Evolutionary conservation across 2,113 vertebrate species (phyloP).

Genomic region (Argyrosomus japonicus): DNA sequence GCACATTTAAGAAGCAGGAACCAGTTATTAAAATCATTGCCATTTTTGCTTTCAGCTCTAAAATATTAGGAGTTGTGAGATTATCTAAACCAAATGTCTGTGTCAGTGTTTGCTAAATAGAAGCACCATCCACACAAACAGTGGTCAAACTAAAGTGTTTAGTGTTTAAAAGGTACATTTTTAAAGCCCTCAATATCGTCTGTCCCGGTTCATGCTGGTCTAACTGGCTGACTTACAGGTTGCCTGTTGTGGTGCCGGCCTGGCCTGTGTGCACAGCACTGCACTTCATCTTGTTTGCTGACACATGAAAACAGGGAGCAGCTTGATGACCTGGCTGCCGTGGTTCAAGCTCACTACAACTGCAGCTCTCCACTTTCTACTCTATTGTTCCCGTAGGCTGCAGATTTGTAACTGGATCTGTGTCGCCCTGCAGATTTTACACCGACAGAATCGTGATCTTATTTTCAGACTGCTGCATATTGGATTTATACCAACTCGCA

Average conservation of each 20-base stretch:
- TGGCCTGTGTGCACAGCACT: not conserved
- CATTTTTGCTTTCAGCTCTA: too few species aligned
- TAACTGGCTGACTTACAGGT: not conserved
- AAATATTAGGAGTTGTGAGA: too few species aligned
- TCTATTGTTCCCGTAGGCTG: constrained; percentile 50
- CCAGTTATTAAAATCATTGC: too few species aligned
- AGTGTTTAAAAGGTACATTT: not conserved
- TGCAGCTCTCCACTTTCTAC: constrained; percentile 35
- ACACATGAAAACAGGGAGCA: constrained; percentile 63
- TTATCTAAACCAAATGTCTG: too few species aligned
- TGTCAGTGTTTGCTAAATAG: too few species aligned
- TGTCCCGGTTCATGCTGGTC: not conserved
- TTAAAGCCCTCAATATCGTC: not conserved
- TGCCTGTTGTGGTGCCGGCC: constrained; percentile 15
- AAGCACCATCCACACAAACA: not conserved
- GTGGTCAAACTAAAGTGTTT: not conserved
- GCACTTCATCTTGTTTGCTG: constrained; percentile 57
- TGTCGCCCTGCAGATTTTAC: constrained; percentile 35
- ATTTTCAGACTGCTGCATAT: constrained; percentile 18
- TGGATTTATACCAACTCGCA: constrained; percentile 22
- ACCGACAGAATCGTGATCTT: constrained; percentile 14
- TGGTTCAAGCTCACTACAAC: constrained; percentile 43
- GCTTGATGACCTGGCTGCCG: constrained; percentile 60
- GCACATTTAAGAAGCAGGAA: too few species aligned
- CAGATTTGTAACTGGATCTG: constrained; percentile 56